These are phyloP conservation scores for Pseudobourletiella spinata DNA, from an alignment of 1,140 invertebrate species.

Conservation along the genomic window DNA sequence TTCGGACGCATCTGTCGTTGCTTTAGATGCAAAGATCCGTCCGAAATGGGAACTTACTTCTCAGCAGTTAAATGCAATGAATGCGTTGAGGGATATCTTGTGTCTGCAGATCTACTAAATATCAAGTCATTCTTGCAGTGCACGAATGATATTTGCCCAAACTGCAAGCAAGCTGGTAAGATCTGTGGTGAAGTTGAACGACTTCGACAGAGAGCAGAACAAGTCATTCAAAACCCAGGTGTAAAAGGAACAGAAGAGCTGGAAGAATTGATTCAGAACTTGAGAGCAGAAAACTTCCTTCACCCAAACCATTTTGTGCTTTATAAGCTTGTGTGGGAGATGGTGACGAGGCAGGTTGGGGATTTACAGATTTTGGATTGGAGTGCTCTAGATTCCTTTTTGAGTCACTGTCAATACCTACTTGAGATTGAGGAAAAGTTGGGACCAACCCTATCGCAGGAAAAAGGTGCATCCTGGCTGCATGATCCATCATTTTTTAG, in stretches of 20 bases:
- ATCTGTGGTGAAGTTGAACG: background rate
- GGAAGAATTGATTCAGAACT: background rate
- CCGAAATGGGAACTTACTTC: background rate
- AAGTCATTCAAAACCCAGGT: background rate
- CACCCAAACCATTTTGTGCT: background rate
- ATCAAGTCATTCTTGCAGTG: background rate
- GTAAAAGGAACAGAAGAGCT: background rate
- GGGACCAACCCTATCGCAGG: background rate
- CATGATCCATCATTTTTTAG: too few species aligned
- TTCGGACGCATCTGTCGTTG: background rate
- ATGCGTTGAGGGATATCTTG: background rate
- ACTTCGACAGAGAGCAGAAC: background rate
- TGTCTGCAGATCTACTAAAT: background rate
- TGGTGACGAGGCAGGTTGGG: background rate
- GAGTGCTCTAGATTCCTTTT: background rate
- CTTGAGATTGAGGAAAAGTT: background rate
- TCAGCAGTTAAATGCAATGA: background rate
- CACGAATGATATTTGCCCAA: background rate
- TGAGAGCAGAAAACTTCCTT: background rate
- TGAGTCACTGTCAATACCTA: background rate
- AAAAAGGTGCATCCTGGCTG: background rate
- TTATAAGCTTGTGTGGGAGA: background rate
- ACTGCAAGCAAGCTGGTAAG: background rate
- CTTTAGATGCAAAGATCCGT: background rate
- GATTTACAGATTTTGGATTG: background rate